phyloP scores from a whole-genome alignment of 1,140 invertebrate species.

The Pantala flavescens region DNA sequence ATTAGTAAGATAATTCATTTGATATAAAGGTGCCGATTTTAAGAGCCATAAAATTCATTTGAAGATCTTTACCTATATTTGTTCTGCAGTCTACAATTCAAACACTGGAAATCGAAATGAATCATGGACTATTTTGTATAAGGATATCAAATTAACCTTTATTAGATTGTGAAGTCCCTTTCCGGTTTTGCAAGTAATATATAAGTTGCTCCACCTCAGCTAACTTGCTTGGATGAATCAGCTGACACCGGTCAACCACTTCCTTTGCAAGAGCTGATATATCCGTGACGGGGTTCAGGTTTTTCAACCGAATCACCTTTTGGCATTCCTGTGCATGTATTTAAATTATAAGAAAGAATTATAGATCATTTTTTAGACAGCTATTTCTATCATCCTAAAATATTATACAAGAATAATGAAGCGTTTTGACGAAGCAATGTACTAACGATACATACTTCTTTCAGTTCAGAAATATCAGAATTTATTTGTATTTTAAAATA shows the following conservation, averaged over 20 bases:
- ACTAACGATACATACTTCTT: too few relatives aligned
- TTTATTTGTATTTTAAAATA: too few relatives aligned
- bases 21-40: too few relatives aligned
- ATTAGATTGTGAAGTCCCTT: constrained; percentile 31
- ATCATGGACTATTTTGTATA: too few relatives aligned
- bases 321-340: constrained; percentile 51
- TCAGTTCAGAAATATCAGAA: too few relatives aligned
- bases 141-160: background rate
- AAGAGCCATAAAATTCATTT: too few relatives aligned
- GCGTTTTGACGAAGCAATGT: too few relatives aligned
- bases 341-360: constrained; percentile 5
- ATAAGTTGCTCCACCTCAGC: constrained; percentile 85
- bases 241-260: constrained; percentile 77
- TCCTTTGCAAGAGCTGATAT: constrained; percentile 68
- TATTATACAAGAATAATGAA: too few relatives aligned
- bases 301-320: constrained; percentile 76
- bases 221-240: constrained; percentile 76
- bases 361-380: background rate
- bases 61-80: too few relatives aligned
- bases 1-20: too few relatives aligned
- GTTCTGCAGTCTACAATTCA: too few relatives aligned
- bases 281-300: constrained; percentile 69
- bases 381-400: background rate
- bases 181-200: constrained; percentile 79
- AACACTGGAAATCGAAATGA: too few relatives aligned